Evolutionary conservation across 2,113 vertebrate genomes (phyloP), one percentile per base, ranked within the genome.

Genomic region (Cynoglossus semilaevis): DNA sequence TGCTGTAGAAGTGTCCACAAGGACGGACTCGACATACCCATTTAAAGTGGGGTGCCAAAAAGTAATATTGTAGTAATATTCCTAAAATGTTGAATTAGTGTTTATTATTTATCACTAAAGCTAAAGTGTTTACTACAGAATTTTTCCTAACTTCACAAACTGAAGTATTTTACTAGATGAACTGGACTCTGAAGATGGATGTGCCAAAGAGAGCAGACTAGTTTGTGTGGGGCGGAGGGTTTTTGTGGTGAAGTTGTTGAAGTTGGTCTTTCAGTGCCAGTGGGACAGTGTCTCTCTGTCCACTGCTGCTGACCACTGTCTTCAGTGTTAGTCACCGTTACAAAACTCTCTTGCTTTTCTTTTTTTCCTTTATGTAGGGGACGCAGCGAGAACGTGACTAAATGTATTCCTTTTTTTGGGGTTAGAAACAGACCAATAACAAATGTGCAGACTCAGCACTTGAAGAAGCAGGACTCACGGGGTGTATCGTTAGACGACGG

Each of bases 281-380:
- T 36, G 63, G 29, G 63, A 65, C 51, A 12, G 2, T 48, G 62
- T 66, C 66, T 60, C 53, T 80, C 70, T 74, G 41, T 74, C 70
- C 48, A 3, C 34, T 45, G 81, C 85, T 84, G 76, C 51, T 43
- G 51, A 15, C 67, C 48, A 58, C 63, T 83, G 77, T 79, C 50
- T 64, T 51, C 50, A 68, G 80, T 82, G 70, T 69, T 74, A 67
- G 65, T 61, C 10, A 35, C 61, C 58, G 71, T 22, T n/a, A 15
- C 50, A 65, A 47, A 51, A 70, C 52, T 19, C 48, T 19, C 29
- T 2, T 54, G 65, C 58, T 55, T 42, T 43, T 64, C 9, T 11
- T 55, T 42, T 38, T 64, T 59, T 46, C 40, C 15, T 64, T 60
- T 17, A 53, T 58, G 56, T 41, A 67, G 63, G 54, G 61, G 53